Base-by-base conservation (phyloP, 2,797 vertebrate genomes). In the Gobionotothen gibberifrons region DNA sequence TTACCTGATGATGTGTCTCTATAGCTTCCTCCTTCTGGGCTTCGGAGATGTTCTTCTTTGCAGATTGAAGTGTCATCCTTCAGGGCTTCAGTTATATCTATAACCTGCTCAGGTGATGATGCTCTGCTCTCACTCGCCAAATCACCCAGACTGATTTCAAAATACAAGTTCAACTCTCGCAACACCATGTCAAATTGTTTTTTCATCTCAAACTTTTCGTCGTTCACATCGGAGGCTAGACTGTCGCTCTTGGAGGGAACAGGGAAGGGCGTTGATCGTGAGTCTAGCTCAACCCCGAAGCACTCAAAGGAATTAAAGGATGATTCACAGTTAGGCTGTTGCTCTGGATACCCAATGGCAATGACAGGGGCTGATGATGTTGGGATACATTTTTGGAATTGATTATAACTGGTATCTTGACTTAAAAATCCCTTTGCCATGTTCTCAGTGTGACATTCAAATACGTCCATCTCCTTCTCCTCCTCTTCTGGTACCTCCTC, bases 121-220 rank as follows among this genome's bases (percentile, higher is more conserved):
- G 13, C 49, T 72, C 62, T 53, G n/a, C 83, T 69, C 62, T 85
- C 74, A 0, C 60, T 56, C 48, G 32, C 36, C 16, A 74, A 71
- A 16, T 93, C 86, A 83, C 78, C 90, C 63, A 69, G 89, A 83
- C 93, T 94, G 88, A 97, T 96, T 65, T 94, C 88, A 81, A 96
- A 95, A 90, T 95, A 97, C 82, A 95, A 81, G 32, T 1, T 83
- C 81, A 97, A 90, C 88, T 98, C 96, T 89, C 95, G 91, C 66
- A 97, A 69, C 26, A 98, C 96, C 78, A 92, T 83, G 92, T 96
- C 90, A 68, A 96, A 97, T 81, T 93, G 87, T 46, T 86, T 89
- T 80, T 95, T 97, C 93, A 95, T 92, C 81, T 95, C 93, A 87
- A 95, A 95, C 81, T 89, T 49, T 0, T 84, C 75, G 63, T n/a